These are phyloP conservation scores for Cheiracanthium punctorium DNA, from an alignment of 2,888 invertebrate species.

Conservation along the genomic window DNA sequence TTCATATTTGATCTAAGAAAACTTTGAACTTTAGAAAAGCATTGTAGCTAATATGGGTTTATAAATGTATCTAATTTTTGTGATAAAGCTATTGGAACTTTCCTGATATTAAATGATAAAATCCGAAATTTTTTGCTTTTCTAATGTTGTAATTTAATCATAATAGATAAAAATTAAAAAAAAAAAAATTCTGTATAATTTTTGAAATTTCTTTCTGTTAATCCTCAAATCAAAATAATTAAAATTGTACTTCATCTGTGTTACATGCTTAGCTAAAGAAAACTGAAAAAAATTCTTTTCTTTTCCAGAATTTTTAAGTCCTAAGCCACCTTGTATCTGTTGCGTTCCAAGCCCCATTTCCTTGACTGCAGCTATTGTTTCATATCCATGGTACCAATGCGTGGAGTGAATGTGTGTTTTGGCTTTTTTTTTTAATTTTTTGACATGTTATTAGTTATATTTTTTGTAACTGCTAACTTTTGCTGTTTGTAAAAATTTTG, in stretches of 20 bases:
- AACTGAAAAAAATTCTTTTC: constrained; percentile 43
- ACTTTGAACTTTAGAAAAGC: no score
- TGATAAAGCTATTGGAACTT: no score
- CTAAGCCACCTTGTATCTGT: constrained; percentile 39
- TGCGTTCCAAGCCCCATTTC: constrained; percentile 42
- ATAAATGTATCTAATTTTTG: no score
- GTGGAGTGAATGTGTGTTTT: constrained; percentile 47
- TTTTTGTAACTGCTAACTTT: neutral
- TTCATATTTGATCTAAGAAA: no score
- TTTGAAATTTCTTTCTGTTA: no score
- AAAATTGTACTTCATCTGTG: constrained; percentile 5
- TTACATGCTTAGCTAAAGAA: constrained; percentile 18
- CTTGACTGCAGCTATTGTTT: constrained; percentile 54
- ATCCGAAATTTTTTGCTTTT: no score
- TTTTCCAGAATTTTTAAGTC: constrained; percentile 67
- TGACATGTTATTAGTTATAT: neutral
- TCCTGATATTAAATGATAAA: no score
- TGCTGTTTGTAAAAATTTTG: neutral
- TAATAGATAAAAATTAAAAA: no score
- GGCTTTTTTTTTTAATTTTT: neutral
- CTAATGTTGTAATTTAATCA: no score
- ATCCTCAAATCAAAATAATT: no score
- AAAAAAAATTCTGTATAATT: no score
- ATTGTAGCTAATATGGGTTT: no score
- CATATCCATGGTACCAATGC: constrained; percentile 64